A percentile compares a stretch with the other conserved stretches of the same genome.
phyloP scores from a whole-genome alignment of 2,888 invertebrate genomes.

The Macrophya annulata region DNA sequence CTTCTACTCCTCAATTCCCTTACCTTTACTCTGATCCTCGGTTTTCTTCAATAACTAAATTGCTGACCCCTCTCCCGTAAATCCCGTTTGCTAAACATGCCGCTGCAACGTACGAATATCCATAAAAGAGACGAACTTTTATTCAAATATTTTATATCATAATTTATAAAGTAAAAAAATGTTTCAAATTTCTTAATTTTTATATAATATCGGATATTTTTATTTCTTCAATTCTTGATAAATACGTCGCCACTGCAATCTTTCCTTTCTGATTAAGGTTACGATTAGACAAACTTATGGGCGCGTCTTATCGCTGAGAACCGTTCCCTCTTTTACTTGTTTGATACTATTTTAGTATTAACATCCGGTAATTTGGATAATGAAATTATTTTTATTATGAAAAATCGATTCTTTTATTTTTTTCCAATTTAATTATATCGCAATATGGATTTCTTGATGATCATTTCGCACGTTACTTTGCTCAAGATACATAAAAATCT shows the following conservation, averaged over 20 bases:
- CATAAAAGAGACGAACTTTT: too few relatives aligned
- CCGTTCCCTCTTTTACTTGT: neutral
- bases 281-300: conserved; percentile 25
- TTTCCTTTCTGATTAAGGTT: conserved; percentile 2
- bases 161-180: too few relatives aligned
- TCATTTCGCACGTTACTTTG: neutral
- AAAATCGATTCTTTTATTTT: too few relatives aligned
- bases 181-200: too few relatives aligned
- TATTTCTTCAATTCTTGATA: neutral
- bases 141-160: too few relatives aligned
- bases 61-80: conserved; percentile 65
- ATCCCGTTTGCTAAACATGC: too few relatives aligned
- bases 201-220: neutral
- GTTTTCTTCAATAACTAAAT: conserved; percentile 73
- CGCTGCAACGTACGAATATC: too few relatives aligned
- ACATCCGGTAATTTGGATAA: neutral
- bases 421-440: neutral
- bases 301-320: conserved; percentile 30
- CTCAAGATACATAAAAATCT: neutral
- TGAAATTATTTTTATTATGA: neutral
- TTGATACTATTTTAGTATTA: neutral
- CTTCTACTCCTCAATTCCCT: conserved; percentile 16
- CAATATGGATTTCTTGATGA: neutral
- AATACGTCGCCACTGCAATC: conserved; percentile 18
- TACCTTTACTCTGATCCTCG: conserved; percentile 34